phyloP scores from a whole-genome alignment of 1,140 invertebrate genomes.

The Atta texana region DNA sequence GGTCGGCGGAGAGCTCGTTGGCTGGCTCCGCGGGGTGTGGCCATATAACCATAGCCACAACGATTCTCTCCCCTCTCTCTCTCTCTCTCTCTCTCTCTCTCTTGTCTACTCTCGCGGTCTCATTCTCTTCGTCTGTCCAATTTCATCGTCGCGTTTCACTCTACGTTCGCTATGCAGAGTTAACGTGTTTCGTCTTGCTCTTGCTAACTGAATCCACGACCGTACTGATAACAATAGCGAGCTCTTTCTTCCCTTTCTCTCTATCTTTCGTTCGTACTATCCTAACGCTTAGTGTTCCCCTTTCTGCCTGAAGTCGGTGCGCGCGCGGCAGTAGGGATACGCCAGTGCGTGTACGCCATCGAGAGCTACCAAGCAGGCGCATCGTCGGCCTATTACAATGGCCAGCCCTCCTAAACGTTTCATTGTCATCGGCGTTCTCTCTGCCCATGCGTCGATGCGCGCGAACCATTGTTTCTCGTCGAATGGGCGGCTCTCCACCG shows the following conservation, averaged over 20 bases:
- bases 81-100: conserved; percentile 52
- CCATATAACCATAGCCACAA: conserved; percentile 77
- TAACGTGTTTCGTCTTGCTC: conserved; percentile 14
- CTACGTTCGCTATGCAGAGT: not conserved
- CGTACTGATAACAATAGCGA: conserved; percentile 73
- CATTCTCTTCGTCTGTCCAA: conserved; percentile 36
- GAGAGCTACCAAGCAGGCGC: conserved; percentile 83
- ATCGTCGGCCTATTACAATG: conserved; percentile 85
- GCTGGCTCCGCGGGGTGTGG: conserved; percentile 79
- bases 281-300: conserved; percentile 30
- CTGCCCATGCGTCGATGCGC: conserved; percentile 86
- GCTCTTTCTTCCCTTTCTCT: conserved; percentile 32
- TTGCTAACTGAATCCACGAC: not conserved
- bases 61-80: conserved; percentile 53
- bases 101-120: conserved; percentile 9
- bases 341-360: conserved; percentile 58
- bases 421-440: conserved; percentile 83
- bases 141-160: conserved; percentile 20
- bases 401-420: conserved; percentile 83
- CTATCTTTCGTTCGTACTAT: conserved; percentile 47
- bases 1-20: conserved; percentile 75
- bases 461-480: conserved; percentile 83
- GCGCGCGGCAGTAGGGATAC: conserved; percentile 69
- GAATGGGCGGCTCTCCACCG: conserved; percentile 76
- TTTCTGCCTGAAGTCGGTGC: conserved; percentile 53